Evolutionary conservation across 2,888 invertebrate species (phyloP), one percentile per base, ranked within the genome.

Genomic region (Agonopterix arenella): DNA sequence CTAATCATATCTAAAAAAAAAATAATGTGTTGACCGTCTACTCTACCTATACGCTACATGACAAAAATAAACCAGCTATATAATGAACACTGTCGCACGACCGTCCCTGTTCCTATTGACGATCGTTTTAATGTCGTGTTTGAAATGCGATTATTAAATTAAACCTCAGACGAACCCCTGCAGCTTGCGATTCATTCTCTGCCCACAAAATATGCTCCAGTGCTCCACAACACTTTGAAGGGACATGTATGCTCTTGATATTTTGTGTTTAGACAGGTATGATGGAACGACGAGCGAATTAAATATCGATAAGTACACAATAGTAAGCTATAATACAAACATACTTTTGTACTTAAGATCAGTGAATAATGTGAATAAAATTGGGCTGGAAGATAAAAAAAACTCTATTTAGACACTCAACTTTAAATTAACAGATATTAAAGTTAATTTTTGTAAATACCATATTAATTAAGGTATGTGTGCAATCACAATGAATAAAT

Each of bases 71-170:
- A 55, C 46, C 53, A 56, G 50, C 46, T 50, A 48, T 48, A 47
- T 56, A 58, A 61, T 57, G 52, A 50, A n/a, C 56, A 50, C 54
- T 57, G 51, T 52, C 52, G 50, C 52, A 50, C 50, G 46, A 43
- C 44, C 50, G 46, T 40, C 28, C 45, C 42, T 43, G 46, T 42
- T 42, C 44, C 37, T 44, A 40, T 11, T 11, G 42, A 13, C 11
- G 45, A 51, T 13, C 37, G 48, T 50, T 53, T 47, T 48, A 51
- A 46, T 52, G 44, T 47, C 49, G 48, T 57, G 58, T 67, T 70
- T 65, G 65, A 67, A 73, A 70, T 59, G 73, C 74, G 79, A 80
- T 83, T 81, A 83, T 80, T 82, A 75, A 83, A 81, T 78, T 77
- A 77, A 77, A 70, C 63, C 66, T 68, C 66, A 68, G 62, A 56